Percentiles rank a stretch among this genome's conserved stretches.
phyloP scores from a whole-genome alignment of 2,888 invertebrate species.

The Lasioglossum zephyrum region DNA sequence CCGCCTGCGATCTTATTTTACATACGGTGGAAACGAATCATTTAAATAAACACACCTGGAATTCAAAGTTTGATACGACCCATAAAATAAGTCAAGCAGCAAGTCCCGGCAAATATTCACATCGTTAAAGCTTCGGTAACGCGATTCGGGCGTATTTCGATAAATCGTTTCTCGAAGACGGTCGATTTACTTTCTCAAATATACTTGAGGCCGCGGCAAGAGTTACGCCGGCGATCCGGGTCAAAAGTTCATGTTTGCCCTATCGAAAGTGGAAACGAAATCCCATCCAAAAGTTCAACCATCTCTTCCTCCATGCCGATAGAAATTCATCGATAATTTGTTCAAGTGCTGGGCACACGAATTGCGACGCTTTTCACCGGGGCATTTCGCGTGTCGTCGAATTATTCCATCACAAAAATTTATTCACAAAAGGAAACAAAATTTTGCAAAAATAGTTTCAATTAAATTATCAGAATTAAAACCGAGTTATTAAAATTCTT shows the following conservation, averaged over 20 bases:
- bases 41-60: constrained; percentile 10
- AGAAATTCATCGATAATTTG: constrained; percentile 9
- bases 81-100: constrained; percentile 12
- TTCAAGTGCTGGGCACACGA: not conserved
- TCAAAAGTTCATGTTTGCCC: constrained; percentile 40
- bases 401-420: not conserved
- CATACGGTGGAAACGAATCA: not conserved
- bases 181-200: constrained; percentile 46
- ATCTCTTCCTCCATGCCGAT: not conserved
- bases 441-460: not conserved
- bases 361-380: not conserved
- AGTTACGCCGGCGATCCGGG: constrained; percentile 35
- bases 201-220: constrained; percentile 18
- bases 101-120: constrained; percentile 16
- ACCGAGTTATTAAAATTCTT: not conserved
- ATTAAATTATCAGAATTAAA: not conserved
- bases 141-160: constrained; percentile 28
- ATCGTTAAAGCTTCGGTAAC: constrained; percentile 27
- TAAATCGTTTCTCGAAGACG: constrained; percentile 35
- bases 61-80: constrained; percentile 12
- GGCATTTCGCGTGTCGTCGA: not conserved
- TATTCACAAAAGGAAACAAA: not conserved
- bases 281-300: not conserved
- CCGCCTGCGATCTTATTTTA: not conserved
- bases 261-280: constrained; percentile 10